A percentile compares a stretch with the other conserved stretches of the same genome.
Evolutionary conservation across 2,888 invertebrate genomes (phyloP).

Genomic region (Callosobruchus maculatus): DNA sequence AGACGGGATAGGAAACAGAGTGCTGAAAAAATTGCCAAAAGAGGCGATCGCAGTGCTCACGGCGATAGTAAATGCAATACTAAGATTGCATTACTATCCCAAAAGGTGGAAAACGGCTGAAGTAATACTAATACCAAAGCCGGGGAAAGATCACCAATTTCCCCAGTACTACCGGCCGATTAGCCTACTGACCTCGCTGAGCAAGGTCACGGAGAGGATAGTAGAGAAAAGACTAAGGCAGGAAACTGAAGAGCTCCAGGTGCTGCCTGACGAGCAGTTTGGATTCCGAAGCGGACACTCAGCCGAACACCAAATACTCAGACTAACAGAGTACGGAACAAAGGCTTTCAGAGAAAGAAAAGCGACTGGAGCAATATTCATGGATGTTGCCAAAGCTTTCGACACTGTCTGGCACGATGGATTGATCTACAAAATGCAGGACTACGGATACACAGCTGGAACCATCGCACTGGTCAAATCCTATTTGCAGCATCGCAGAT

Average conservation of each 20-base stretch:
- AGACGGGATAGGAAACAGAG: constrained; percentile 5
- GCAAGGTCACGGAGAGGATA: neutral
- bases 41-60: neutral
- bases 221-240: neutral
- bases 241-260: neutral
- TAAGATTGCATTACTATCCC: constrained; percentile 5
- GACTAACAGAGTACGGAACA: neutral
- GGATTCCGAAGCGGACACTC: neutral
- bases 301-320: neutral
- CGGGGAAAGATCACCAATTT: neutral
- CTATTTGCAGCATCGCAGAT: no score
- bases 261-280: neutral
- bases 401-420: neutral
- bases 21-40: neutral
- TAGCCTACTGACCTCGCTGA: neutral
- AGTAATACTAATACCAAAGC: neutral
- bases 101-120: constrained; percentile 1
- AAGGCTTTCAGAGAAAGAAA: no score
- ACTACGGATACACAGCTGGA: no score
- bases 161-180: neutral
- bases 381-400: neutral
- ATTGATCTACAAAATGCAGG: neutral
- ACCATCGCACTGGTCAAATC: no score
- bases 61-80: constrained; percentile 6
- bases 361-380: no score